A percentile compares a stretch with the other conserved stretches of the same genome.
These are phyloP conservation scores for Trichonephila clavata DNA, from an alignment of 1,140 invertebrate genomes.

Conservation along the genomic window DNA sequence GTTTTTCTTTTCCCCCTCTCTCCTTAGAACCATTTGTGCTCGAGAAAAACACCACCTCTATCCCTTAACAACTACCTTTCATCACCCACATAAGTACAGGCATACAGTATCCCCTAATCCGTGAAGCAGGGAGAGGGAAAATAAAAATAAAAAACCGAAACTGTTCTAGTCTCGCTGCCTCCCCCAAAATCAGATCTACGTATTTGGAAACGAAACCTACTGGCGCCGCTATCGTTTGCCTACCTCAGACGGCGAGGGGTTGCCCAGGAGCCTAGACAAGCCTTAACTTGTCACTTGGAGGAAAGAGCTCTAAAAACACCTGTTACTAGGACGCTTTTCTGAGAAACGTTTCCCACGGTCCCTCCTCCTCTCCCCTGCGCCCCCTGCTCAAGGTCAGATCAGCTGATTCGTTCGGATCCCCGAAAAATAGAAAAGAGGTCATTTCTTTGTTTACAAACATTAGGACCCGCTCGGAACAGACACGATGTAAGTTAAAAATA, in stretches of 20 bases:
- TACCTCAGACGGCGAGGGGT: neutral
- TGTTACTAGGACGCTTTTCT: neutral
- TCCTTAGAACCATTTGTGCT: too few species aligned
- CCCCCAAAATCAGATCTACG: neutral
- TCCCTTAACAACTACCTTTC: neutral
- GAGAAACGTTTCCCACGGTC: conserved; percentile 25
- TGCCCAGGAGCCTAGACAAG: neutral
- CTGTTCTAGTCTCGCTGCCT: neutral
- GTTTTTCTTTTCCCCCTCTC: too few species aligned
- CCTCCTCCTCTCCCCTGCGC: neutral
- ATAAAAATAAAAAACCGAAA: neutral
- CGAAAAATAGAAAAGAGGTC: neutral
- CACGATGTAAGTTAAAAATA: neutral
- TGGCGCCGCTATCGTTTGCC: neutral
- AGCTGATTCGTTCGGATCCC: neutral
- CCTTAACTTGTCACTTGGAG: neutral
- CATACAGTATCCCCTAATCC: neutral
- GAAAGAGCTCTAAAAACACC: neutral
- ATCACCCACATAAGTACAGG: neutral
- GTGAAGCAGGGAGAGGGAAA: too few species aligned
- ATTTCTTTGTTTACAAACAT: conserved; percentile 65
- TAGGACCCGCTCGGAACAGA: neutral
- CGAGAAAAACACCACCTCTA: too few species aligned
- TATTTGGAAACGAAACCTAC: neutral
- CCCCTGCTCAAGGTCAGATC: conserved; percentile 10